Evolutionary conservation across 2,888 invertebrate genomes (phyloP).

Genomic region (Vanessa cardui): DNA sequence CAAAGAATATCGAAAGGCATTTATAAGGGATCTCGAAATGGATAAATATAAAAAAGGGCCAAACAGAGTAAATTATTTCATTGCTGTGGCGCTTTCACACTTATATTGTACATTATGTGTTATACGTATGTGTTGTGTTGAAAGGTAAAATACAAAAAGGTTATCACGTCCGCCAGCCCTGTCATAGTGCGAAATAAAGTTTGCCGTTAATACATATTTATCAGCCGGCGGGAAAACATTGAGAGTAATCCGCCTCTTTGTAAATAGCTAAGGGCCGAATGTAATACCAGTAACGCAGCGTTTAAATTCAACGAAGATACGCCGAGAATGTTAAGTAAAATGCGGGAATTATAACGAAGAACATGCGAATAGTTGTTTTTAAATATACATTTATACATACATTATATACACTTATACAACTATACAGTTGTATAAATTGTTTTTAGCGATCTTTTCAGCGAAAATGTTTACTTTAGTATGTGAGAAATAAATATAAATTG

Average conservation of each 20-base stretch:
- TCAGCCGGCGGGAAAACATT: constrained; percentile 33
- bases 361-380: background rate
- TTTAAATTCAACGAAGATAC: constrained; percentile 27
- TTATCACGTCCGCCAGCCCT: constrained; percentile 30
- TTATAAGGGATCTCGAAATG: too few species aligned
- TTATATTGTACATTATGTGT: too few species aligned
- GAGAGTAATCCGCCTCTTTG: constrained; percentile 32
- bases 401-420: too few species aligned
- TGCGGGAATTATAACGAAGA: background rate
- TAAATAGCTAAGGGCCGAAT: constrained; percentile 35
- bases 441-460: too few species aligned
- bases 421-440: too few species aligned
- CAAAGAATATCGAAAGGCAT: too few species aligned
- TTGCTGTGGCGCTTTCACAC: background rate
- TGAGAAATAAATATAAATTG: too few species aligned
- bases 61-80: too few species aligned
- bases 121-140: constrained; percentile 5
- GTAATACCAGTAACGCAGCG: constrained; percentile 28
- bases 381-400: too few species aligned
- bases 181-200: constrained; percentile 40
- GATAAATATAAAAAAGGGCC: too few species aligned
- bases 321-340: constrained; percentile 12
- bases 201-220: constrained; percentile 44
- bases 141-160: constrained; percentile 11
- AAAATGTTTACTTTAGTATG: too few species aligned